Base-by-base conservation (phyloP, 2,113 vertebrate species). In the Pao palembangensis region DNA sequence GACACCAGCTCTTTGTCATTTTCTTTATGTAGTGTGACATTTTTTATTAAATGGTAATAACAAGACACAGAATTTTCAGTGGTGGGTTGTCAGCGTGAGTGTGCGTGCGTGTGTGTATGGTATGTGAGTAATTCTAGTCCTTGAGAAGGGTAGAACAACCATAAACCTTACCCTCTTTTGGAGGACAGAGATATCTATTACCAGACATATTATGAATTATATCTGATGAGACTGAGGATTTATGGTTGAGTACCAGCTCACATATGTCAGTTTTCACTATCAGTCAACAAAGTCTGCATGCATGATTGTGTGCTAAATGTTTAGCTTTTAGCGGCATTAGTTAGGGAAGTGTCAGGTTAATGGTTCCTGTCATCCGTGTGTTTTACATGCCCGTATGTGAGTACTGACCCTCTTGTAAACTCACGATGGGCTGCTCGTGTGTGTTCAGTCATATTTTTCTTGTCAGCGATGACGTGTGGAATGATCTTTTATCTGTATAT, bases 101-200 rank as follows among this genome's bases (percentile, higher is more conserved):
- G 52, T 59, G 23, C 44, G 25, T 56, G 59, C 34, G 34, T 55
- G 34, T 52, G 49, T 46, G 58, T 65, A 41, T 66, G 41, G 21
- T 21, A 23, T 17, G 59, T 15, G 21, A 16, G 51, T 51, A 63
- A n/a, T 67, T 49, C 8, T 50, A 76, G 78, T 80, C 80, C 82
- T 85, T 87, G 62, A 78, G 72, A 80, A 82, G 72, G 66, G 59
- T 75, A 80, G 47, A 75, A 12, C 10, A 31, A 41, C 68, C 51
- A 76, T 77, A 73, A 71, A 69, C 55, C 64, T 58, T 54, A 31
- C 43, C 61, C 76, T 70, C 65, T 43, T 60, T 50, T 20, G 66
- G 61, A 42, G 53, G 49, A 28, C 55, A 21, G 46, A 68, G 61
- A 64, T 55, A 49, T 71, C 53, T 31, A 60, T 64, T 69, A 75